Conservation (phyloP, 2,888 invertebrate species). For the Leptopilina drosophilae region DNA sequence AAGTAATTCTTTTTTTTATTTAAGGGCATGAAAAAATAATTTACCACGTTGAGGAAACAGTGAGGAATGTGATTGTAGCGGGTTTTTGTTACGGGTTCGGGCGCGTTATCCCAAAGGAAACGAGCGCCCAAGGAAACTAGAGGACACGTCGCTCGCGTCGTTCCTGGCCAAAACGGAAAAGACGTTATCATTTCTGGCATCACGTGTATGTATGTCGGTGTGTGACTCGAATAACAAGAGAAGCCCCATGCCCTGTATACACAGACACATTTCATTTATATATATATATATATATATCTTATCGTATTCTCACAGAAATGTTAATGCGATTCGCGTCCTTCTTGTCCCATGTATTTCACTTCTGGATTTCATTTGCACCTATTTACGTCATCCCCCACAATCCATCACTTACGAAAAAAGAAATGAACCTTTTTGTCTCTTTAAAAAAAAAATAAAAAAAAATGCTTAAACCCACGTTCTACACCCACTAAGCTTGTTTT, state of each 20-base stretch:
- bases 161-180: conserved; percentile 59
- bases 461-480: background rate
- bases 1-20: no score
- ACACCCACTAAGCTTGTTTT: background rate
- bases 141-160: conserved; percentile 56
- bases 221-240: conserved; percentile 72
- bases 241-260: conserved; percentile 49
- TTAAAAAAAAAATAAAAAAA: background rate
- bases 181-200: conserved; percentile 60
- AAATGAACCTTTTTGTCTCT: conserved; percentile 17
- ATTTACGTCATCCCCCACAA: conserved; percentile 20
- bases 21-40: conserved; percentile 3
- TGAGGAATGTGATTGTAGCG: background rate
- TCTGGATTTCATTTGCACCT: conserved; percentile 34
- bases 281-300: conserved; percentile 4
- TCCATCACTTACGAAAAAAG: conserved; percentile 4
- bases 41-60: conserved; percentile 8
- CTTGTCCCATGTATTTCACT: conserved; percentile 13
- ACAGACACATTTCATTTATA: background rate
- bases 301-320: conserved; percentile 60
- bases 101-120: conserved; percentile 16
- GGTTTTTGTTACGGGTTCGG: conserved; percentile 16
- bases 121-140: conserved; percentile 20
- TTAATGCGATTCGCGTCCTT: conserved; percentile 60
- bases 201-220: conserved; percentile 43